phyloP scores from a whole-genome alignment of 2,888 invertebrate genomes.

The Smittia aterrima region DNA sequence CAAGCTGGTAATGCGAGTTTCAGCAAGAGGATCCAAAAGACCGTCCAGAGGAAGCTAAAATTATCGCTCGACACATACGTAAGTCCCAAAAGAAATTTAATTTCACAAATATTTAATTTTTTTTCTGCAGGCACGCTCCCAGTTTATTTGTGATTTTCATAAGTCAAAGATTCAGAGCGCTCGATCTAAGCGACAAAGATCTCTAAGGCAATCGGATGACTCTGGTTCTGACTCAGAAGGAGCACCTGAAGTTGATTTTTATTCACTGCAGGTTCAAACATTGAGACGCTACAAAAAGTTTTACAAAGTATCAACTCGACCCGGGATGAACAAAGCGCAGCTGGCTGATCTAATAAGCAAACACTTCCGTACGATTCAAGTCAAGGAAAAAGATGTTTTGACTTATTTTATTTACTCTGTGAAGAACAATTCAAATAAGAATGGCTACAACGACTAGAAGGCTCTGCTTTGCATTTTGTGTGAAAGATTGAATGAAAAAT shows the following conservation, averaged over 20 bases:
- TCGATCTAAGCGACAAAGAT: slow-evolving; percentile 80
- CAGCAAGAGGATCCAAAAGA: slow-evolving; percentile 95
- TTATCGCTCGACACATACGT: slow-evolving; percentile 80
- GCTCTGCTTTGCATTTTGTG: not conserved
- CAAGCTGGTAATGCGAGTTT: slow-evolving; percentile 93
- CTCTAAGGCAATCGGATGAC: slow-evolving; percentile 60
- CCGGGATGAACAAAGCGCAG: slow-evolving; percentile 92
- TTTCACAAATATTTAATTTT: no score
- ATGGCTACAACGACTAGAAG: slow-evolving; percentile 9
- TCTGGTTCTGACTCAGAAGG: slow-evolving; percentile 48
- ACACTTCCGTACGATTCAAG: slow-evolving; percentile 93
- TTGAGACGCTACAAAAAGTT: slow-evolving; percentile 88
- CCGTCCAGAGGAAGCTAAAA: slow-evolving; percentile 84
- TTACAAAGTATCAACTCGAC: slow-evolving; percentile 87
- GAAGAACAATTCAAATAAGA: slow-evolving; percentile 56
- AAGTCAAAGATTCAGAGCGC: slow-evolving; percentile 94
- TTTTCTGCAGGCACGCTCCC: slow-evolving; percentile 1
- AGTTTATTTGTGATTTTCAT: slow-evolving; percentile 87
- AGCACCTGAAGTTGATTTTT: slow-evolving; percentile 85
- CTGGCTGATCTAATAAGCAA: slow-evolving; percentile 88
- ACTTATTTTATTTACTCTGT: slow-evolving; percentile 96
- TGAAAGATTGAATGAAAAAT: not conserved
- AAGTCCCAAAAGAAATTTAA: slow-evolving; percentile 47
- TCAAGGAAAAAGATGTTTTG: slow-evolving; percentile 90
- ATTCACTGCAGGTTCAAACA: slow-evolving; percentile 92